Evolutionary conservation across 2,113 vertebrate genomes (phyloP), one percentile per base, ranked within the genome.

Genomic region (Columbina picui): DNA sequence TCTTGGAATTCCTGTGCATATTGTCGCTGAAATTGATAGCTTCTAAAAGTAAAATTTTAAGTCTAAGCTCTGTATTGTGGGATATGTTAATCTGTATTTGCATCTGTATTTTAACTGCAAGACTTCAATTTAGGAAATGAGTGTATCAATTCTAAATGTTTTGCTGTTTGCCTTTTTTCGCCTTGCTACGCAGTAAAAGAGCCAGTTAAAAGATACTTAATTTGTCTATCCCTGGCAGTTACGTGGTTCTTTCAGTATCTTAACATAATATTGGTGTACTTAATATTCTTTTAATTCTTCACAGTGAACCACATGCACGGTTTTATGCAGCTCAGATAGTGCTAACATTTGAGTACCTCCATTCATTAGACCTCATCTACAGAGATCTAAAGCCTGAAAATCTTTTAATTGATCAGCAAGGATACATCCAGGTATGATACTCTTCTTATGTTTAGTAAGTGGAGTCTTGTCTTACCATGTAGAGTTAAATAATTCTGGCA

Each of bases 251-350:
- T 80, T 88, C 23, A n/a, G 29, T 90, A 55, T 59, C 17, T 73
- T 61, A 63, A 14, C 26, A 14, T 60, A 90, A 39, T 8, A 21
- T 22, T 90, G 93, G 21, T 74, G n/a, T 82, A 34, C 68, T 96
- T 92, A 93, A 87, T 95, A 50, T 29, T 96, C 27, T 94, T 96
- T 96, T 93, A 39, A 94, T 97, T 97, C 85, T 96, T 96, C 96
- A 38, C 96, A 99, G 99, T 98, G 99, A 99, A 98, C 97, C 99
- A 89, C 99, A 99, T 93, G 99, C 99, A 96, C 98, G 99, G 93
- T 99, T 99, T 98, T 99, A 99, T 98, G 99, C 99, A 98, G 99
- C 99, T 98, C 99, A 99, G 98, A 99, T 99, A 97, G 99, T 99
- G 95, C 98, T 99, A 97, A 99, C 99, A 69, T 99, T 99, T 96